phyloP scores from a whole-genome alignment of 1,140 invertebrate genomes.

The Eupristina koningsbergeri region DNA sequence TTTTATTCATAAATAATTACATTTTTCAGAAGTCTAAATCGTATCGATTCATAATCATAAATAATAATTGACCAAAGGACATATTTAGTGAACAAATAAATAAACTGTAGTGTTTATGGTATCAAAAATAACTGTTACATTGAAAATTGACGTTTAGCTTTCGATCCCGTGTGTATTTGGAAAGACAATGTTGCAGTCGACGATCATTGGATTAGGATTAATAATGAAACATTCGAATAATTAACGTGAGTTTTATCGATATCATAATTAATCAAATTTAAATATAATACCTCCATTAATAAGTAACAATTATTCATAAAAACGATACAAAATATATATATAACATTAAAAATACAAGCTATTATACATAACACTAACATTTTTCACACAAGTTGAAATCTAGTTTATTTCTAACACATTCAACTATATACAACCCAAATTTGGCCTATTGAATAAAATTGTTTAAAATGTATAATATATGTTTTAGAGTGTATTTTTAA shows the following conservation, averaged over 20 bases:
- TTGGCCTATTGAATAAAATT: no score
- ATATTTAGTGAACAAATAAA: no score
- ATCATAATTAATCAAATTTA: constrained; percentile 58
- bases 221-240: constrained; percentile 59
- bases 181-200: background rate
- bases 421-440: no score
- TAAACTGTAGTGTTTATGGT: background rate
- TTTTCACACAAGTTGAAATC: background rate
- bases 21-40: background rate
- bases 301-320: constrained; percentile 8
- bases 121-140: constrained; percentile 5
- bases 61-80: no score
- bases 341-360: no score
- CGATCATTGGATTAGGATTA: constrained; percentile 44
- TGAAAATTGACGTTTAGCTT: background rate
- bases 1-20: background rate
- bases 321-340: no score
- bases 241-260: constrained; percentile 52
- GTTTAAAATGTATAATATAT: no score
- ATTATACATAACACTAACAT: background rate
- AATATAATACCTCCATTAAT: constrained; percentile 56
- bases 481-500: no score
- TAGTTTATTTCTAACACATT: no score
- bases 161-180: background rate
- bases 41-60: background rate